Conservation (phyloP, 2,113 vertebrate genomes). For the Xenopus borealis region DNA sequence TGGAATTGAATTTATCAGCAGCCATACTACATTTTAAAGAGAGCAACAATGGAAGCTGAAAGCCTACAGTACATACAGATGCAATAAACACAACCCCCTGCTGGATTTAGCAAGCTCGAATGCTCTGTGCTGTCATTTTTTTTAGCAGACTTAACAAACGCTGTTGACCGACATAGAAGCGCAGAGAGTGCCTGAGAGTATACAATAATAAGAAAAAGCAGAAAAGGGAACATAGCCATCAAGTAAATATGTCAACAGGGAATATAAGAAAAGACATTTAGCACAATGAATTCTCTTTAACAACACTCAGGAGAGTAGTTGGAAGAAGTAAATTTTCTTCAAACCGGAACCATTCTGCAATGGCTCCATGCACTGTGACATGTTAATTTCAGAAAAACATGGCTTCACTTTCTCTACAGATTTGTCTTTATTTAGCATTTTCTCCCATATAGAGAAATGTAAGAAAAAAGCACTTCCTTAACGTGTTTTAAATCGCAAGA, state of each 20-base stretch:
- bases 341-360: constrained; percentile 34
- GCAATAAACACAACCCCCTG: background rate
- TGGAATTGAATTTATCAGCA: too few species aligned
- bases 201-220: background rate
- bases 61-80: background rate
- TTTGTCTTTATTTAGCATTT: constrained; percentile 44
- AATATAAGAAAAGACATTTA: constrained; percentile 38
- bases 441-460: background rate
- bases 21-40: too few species aligned
- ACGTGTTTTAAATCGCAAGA: constrained; percentile 37
- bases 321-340: constrained; percentile 39
- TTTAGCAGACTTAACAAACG: constrained; percentile 2
- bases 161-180: constrained; percentile 6
- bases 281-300: constrained; percentile 34
- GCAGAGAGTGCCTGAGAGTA: background rate
- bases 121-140: background rate
- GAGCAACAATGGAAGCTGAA: background rate
- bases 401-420: constrained; percentile 21
- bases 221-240: constrained; percentile 21
- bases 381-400: constrained; percentile 12
- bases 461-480: constrained; percentile 25
- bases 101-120: background rate
- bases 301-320: constrained; percentile 32
- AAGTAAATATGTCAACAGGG: constrained; percentile 35
- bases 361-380: constrained; percentile 16